Evolutionary conservation across 2,113 vertebrate species (phyloP).

Genomic region (Scytalopus superciliaris): DNA sequence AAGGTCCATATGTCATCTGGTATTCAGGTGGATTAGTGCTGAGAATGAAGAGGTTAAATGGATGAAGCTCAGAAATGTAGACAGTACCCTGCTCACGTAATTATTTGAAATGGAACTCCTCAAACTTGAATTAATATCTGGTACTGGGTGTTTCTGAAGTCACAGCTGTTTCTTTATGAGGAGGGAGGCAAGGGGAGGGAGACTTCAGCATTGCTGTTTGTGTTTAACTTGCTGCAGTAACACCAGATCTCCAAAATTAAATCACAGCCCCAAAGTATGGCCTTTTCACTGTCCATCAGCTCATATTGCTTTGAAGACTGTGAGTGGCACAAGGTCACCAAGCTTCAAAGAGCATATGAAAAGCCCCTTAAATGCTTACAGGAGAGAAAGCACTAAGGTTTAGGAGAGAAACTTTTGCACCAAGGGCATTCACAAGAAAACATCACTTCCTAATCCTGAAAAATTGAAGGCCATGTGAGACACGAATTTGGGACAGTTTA

Average conservation of each 20-base stretch:
- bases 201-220: background rate
- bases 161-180: background rate
- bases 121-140: background rate
- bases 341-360: background rate
- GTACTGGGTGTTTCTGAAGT: background rate
- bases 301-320: background rate
- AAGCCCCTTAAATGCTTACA: background rate
- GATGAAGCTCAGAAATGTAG: background rate
- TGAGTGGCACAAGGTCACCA: background rate
- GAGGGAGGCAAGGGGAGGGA: background rate
- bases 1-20: background rate
- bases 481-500: background rate
- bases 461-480: background rate
- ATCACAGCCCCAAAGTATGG: background rate
- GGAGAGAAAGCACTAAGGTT: background rate
- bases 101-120: background rate
- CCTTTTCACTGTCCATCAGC: background rate
- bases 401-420: background rate
- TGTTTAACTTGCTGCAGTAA: background rate
- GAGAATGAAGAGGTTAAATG: slow-evolving; percentile 4
- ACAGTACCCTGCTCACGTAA: background rate
- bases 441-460: background rate
- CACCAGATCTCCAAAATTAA: background rate
- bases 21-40: background rate
- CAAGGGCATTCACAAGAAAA: background rate